Evolutionary conservation across 2,797 vertebrate genomes (phyloP), one percentile per base, ranked within the genome.

Genomic region (Enteromius anoplus): DNA sequence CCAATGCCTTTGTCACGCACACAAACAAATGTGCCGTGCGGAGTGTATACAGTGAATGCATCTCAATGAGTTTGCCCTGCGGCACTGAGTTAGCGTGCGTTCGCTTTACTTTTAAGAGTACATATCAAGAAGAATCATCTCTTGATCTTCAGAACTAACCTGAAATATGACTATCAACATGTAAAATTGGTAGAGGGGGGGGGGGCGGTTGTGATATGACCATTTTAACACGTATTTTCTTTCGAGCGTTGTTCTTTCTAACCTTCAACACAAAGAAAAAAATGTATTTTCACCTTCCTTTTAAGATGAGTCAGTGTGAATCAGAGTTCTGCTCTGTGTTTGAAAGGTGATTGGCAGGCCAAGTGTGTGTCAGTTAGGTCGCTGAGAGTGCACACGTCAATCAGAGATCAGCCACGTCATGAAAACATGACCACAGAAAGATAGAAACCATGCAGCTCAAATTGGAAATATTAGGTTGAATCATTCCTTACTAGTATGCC

Each of bases 291-390:
- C 11, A 12, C 47, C 47, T 49, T 72, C 55, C 15, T 21, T 72
- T 60, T 49, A n/a, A 69, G 55, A 66, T 68, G 81, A 75, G 62
- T 75, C 47, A 10, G 62, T 75, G 71, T 66, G 81, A 68, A 75
- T 75, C 72, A 73, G 17, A 75, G 42, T n/a, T 49, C 58, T 51
- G 29, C 40, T 55, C n/a, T 29, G 58, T 53, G 60, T 65, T 81
- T 75, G 42, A 73, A 80, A 55, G 21, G 17, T 82, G 71, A 82
- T 75, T 82, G 80, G 23, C 80, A 82, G 71, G 45, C 47, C 49
- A 55, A 58, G 71, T 82, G 51, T 83, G 49, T 76, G 81, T 83
- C 81, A 83, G 73, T 60, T 37, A 37, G 81, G 81, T 83, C 73
- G 26, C 29, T 76, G 19, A 60, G 49, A 83, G 81, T 77, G 72